Evolutionary conservation across 2,797 vertebrate genomes (phyloP), one percentile per base, ranked within the genome.

Genomic region (Sebastolobus altivelis): DNA sequence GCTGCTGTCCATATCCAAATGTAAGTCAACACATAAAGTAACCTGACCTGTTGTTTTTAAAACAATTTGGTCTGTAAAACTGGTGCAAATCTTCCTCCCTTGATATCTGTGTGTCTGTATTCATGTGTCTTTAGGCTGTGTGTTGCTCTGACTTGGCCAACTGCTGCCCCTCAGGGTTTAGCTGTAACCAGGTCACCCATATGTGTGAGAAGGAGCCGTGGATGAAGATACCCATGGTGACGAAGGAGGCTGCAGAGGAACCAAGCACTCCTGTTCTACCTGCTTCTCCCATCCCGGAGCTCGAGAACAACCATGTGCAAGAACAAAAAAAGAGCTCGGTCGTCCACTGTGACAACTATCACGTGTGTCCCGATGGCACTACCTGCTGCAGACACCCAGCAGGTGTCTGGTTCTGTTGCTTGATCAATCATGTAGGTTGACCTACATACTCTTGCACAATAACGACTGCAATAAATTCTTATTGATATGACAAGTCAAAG

Each of bases 101-200:
- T 20, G 16, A 72, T 54, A 35, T 55, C 1, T 31, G 5, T 25
- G 16, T 52, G 6, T 59, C 3, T 77, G 40, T 27, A 1, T 54
- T 27, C 3, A 10, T 16, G 16, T 43, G 31, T 79, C 16, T 40
- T 35, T 72, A 96, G 95, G 95, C 94, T 0, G 91, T 95, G 55
- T 96, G 95, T 71, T 96, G 95, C 75, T 0, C 90, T 2, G 96
- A 96, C 86, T 10, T 65, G 83, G 10, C 65, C 49, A 91, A 95
- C 90, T 96, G 95, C 88, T 96, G 95, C 81, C 96, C 95, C 1
- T 27, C 35, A 1, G 91, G 75, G 0, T 95, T 31, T 74, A 62
- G 1, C 0, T 96, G 96, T 65, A 85, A 94, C 77, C 1, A 14
- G 8, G 5, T 3, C 2, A 72, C 67, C 8, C 40, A 84, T 68